Percentiles rank a stretch among this genome's conserved stretches.
Evolutionary conservation across 2,888 invertebrate species (phyloP).

Genomic region (Suillia variegata): DNA sequence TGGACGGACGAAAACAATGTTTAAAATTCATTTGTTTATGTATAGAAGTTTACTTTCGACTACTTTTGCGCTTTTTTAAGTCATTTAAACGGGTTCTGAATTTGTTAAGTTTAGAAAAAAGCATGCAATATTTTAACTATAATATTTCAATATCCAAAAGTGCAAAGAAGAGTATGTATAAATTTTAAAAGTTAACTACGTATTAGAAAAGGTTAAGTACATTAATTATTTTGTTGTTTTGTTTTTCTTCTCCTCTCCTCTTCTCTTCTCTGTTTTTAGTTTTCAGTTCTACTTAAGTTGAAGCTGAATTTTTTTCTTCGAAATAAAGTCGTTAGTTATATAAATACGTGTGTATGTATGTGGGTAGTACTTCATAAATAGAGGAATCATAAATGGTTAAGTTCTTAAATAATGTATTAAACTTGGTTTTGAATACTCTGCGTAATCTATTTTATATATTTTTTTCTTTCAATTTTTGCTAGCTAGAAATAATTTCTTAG

Average conservation of each 20-base stretch:
- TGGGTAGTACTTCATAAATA: too few species aligned
- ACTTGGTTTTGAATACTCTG: slow-evolving; percentile 10
- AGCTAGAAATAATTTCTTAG: too few species aligned
- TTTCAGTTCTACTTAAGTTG: background rate
- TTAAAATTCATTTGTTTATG: slow-evolving; percentile 46
- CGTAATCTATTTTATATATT: too few species aligned
- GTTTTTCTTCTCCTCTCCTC: background rate
- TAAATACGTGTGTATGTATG: too few species aligned
- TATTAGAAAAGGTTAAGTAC: slow-evolving; percentile 3
- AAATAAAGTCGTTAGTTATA: slow-evolving; percentile 3
- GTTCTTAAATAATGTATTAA: slow-evolving; percentile 15
- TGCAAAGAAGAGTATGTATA: background rate
- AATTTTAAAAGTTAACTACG: slow-evolving; percentile 11
- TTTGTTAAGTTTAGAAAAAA: too few species aligned
- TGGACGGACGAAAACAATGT: slow-evolving; percentile 61
- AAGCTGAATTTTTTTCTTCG: background rate
- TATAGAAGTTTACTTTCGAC: slow-evolving; percentile 16
- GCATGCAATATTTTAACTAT: slow-evolving; percentile 22
- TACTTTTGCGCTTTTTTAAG: slow-evolving; percentile 6
- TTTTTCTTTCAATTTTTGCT: too few species aligned
- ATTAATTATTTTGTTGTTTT: background rate
- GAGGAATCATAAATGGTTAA: too few species aligned
- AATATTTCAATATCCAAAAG: slow-evolving; percentile 17
- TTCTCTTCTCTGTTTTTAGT: slow-evolving; percentile 11
- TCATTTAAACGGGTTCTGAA: background rate